A percentile compares a stretch with the other conserved stretches of the same genome.
Evolutionary conservation across 2,888 invertebrate genomes (phyloP).

Genomic region (Zygaena filipendulae): DNA sequence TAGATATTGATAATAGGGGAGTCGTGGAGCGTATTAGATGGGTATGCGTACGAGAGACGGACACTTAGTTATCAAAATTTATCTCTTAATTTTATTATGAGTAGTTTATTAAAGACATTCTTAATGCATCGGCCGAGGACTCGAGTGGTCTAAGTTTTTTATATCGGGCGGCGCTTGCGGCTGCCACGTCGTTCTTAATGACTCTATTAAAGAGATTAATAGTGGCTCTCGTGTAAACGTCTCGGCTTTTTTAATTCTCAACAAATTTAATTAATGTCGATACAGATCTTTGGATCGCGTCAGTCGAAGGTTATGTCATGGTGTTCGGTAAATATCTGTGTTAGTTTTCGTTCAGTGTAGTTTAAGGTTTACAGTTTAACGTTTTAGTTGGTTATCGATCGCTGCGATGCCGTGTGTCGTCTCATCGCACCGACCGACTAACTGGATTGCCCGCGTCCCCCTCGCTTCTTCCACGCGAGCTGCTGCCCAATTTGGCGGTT

Average conservation of each 20-base stretch:
- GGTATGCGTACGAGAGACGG: too few species aligned
- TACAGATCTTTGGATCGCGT: slow-evolving; percentile 33
- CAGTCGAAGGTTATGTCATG: slow-evolving; percentile 18
- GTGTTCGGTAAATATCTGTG: too few species aligned
- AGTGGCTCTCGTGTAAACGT: slow-evolving; percentile 46
- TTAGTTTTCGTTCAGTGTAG: too few species aligned
- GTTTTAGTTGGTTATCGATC: slow-evolving; percentile 26
- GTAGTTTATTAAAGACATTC: slow-evolving; percentile 30
- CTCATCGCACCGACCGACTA: slow-evolving; percentile 24
- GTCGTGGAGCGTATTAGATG: too few species aligned
- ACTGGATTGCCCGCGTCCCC: slow-evolving; percentile 33
- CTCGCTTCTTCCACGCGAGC: slow-evolving; percentile 35
- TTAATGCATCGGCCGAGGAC: slow-evolving; percentile 21
- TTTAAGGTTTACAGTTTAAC: slow-evolving; percentile 20
- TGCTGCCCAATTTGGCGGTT: slow-evolving; percentile 40
- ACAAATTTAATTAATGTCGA: slow-evolving; percentile 64
- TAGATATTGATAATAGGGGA: slow-evolving; percentile 35
- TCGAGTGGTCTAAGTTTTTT: slow-evolving; percentile 24
- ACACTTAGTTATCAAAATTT: slow-evolving; percentile 24
- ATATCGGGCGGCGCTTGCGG: slow-evolving; percentile 32
- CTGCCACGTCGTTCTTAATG: slow-evolving; percentile 53
- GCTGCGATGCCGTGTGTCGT: slow-evolving; percentile 17
- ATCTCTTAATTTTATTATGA: slow-evolving; percentile 38
- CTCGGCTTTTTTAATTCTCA: slow-evolving; percentile 39
- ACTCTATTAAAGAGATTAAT: slow-evolving; percentile 67